phyloP scores from a whole-genome alignment of 2,888 invertebrate species.

The Eilema sororculum region DNA sequence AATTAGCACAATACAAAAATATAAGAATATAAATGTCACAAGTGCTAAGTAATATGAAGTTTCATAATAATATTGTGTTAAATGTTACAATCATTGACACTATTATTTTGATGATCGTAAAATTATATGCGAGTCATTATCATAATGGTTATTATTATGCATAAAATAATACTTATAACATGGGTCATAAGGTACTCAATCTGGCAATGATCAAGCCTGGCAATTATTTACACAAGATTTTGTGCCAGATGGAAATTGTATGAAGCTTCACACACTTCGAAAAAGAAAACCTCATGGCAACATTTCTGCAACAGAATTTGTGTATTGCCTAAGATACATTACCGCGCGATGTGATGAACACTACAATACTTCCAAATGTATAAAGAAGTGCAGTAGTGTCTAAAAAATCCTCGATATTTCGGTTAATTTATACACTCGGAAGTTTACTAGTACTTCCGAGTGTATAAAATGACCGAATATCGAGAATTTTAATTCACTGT shows the following conservation, averaged over 20 bases:
- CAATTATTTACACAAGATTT: too few species aligned
- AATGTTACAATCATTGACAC: background rate
- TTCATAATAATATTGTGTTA: background rate
- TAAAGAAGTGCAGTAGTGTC: too few species aligned
- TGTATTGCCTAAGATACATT: too few species aligned
- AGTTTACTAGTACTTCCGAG: background rate
- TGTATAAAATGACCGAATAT: background rate
- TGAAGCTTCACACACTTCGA: too few species aligned
- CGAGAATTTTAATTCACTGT: background rate
- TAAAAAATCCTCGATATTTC: too few species aligned
- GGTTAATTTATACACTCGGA: too few species aligned
- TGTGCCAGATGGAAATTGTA: too few species aligned
- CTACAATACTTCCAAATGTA: too few species aligned
- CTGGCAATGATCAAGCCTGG: background rate
- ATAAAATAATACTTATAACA: background rate
- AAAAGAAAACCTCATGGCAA: too few species aligned
- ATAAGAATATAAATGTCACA: background rate
- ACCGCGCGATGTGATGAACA: too few species aligned
- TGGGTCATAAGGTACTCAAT: background rate
- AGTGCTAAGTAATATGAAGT: background rate
- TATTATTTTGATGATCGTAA: conserved; percentile 1
- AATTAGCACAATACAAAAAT: too few species aligned
- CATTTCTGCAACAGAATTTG: too few species aligned
- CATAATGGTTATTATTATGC: background rate
- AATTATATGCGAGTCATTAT: background rate